Evolutionary conservation across 2,797 vertebrate species (phyloP), one percentile per base, ranked within the genome.

Genomic region (Phoebastria nigripes): DNA sequence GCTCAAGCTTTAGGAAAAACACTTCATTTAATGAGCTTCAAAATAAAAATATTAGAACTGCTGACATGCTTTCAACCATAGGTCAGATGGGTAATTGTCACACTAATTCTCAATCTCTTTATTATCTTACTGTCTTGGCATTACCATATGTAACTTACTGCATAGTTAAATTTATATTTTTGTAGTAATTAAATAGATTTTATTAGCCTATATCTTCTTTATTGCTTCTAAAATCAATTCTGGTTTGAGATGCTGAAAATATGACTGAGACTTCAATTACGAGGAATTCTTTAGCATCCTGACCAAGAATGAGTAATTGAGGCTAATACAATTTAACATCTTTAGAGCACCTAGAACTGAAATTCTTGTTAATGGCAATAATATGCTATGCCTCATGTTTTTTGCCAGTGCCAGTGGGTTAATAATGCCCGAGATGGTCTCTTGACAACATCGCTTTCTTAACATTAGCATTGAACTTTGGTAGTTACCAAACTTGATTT

Each of bases 351-450:
- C 52, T 89, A 91, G 80, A 90, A 80, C 88, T 94, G 76, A 84
- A 95, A 90, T 92, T 84, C 87, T 47, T 69, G n/a, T 90, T 94
- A 92, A 94, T 97, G 95, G 74, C 93, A 93, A 46, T 93, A 78
- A 83, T 87, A 82, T 82, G 84, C 70, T 95, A 71, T 96, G 93
- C 89, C 86, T 95, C 89, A 78, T 81, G 65, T 16, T 81, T 90
- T 83, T 88, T 11, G 26, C 73, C 87, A 47, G 55, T 63, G 66
- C 87, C 62, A 26, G 74, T 66, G 82, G 49, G 74, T 94, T 96
- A 95, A 93, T 90, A 90, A 94, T 86, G 77, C 54, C 78, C 5
- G 8, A 78, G 71, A 83, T 91, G 82, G 69, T 91, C 83, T 86
- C 79, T 84, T 81, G 78, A 90, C 93, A 81, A 46, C 72, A 41